Percentiles rank a stretch among this genome's conserved stretches.
phyloP scores from a whole-genome alignment of 2,113 vertebrate species.

The Hippocampus guttulatus region DNA sequence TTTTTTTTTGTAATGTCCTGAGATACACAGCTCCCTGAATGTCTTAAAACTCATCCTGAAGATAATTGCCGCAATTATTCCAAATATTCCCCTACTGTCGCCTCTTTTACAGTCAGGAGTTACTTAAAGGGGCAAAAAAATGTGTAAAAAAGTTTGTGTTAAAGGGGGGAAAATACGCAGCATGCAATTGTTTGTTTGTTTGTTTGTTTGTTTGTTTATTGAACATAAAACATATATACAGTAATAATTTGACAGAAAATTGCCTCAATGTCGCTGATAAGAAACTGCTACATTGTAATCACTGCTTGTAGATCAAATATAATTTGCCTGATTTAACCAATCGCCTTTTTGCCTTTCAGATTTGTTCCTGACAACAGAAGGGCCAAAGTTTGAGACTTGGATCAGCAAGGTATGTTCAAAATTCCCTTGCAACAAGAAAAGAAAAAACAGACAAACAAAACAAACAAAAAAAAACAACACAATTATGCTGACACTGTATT shows the following conservation, averaged over 20 bases:
- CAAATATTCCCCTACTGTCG: neutral
- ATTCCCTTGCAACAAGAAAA: no score
- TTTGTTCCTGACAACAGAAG: slow-evolving; percentile 61
- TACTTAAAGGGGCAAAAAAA: neutral
- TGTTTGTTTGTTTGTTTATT: no score
- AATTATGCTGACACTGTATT: no score
- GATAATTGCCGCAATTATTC: neutral
- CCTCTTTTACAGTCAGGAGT: neutral
- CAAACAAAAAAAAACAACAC: no score
- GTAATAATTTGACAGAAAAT: no score
- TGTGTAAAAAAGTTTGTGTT: neutral
- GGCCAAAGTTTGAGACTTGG: slow-evolving; percentile 56
- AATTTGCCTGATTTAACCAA: slow-evolving; percentile 8
- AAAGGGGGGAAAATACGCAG: neutral
- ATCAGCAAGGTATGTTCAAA: slow-evolving; percentile 55
- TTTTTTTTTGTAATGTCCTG: no score
- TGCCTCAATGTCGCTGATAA: neutral
- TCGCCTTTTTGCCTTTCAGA: slow-evolving; percentile 35
- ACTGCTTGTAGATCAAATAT: slow-evolving; percentile 6
- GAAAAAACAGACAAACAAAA: no score
- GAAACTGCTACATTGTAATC: neutral
- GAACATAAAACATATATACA: no score
- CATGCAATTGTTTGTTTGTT: no score
- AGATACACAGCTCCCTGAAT: no score
- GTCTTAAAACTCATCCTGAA: neutral